Base-by-base conservation (phyloP, 2,113 vertebrate species). In the Theropithecus gelada region DNA sequence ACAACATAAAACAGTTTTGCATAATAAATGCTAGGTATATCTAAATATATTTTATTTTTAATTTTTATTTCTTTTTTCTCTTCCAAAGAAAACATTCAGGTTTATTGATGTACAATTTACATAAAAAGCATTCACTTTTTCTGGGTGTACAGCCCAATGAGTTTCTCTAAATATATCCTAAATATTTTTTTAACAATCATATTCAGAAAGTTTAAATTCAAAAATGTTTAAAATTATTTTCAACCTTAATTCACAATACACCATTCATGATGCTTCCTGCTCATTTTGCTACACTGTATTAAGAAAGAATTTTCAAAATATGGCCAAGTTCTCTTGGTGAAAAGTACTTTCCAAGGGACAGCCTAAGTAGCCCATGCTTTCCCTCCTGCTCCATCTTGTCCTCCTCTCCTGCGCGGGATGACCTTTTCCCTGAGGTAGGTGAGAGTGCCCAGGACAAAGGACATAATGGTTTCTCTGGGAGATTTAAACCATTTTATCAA, bases 401-500 rank as follows among this genome's bases (percentile, higher is more conserved):
- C 4, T 55, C 25, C 38, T 88, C 64, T 78, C 57, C 14, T 13
- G 18, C 35, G 6, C n/a, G 55, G 32, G 32, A 59, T 32, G 30
- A 14, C 32, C 32, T 55, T 72, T 76, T 90, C 35, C 27, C 75
- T 38, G 52, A 45, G 43, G 78, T 40, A 8, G 48, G 17, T 79
- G 72, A 50, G 2, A 83, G 90, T 76, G 5, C 52, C 88, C 95
- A 59, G 57, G 93, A 86, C 84, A 90, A 93, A 96, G 78, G 27
- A 30, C 38, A 3, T 48, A 76, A 64, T 30, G 61, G 97, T 98
- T 98, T 97, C 0, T 30, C 59, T 90, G 97, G 84, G 94, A 91
- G 91, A 96, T 45, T 89, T 96, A 72, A 97, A 73, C 82, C 8
- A 40, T 80, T 55, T 78, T 79, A 64, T 79, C 68, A 20, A 50